Percentiles rank a stretch among this genome's conserved stretches.
These are phyloP conservation scores for Crypturellus undulatus DNA, from an alignment of 2,113 vertebrate species.

Conservation along the genomic window DNA sequence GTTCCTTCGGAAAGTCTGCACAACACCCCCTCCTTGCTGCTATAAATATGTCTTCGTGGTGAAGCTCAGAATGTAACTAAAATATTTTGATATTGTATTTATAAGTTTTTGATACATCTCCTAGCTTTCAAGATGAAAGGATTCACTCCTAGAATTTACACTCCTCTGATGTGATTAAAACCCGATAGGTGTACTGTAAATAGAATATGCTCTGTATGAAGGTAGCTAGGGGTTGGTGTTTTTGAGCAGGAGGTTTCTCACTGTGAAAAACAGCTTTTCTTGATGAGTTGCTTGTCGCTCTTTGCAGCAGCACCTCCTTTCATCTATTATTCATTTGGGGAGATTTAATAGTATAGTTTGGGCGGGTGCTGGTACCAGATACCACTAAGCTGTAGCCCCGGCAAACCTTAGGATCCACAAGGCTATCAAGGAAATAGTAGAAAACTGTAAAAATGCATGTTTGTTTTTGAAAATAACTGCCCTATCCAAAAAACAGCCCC, in stretches of 20 bases:
- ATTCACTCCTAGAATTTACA: slow-evolving; percentile 59
- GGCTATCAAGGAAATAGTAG: background rate
- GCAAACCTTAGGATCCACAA: background rate
- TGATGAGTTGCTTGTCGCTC: slow-evolving; percentile 76
- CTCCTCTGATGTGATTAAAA: slow-evolving; percentile 69
- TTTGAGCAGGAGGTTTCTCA: slow-evolving; percentile 71
- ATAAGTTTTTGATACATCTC: slow-evolving; percentile 67
- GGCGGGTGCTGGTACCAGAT: slow-evolving; percentile 64
- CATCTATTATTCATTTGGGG: slow-evolving; percentile 81
- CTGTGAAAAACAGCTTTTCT: slow-evolving; percentile 74
- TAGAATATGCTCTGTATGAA: slow-evolving; percentile 58
- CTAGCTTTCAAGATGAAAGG: slow-evolving; percentile 75
- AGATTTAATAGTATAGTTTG: slow-evolving; percentile 68
- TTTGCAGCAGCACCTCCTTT: slow-evolving; percentile 76
- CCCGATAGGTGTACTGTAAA: slow-evolving; percentile 67
- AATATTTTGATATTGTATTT: slow-evolving; percentile 68
- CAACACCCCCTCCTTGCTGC: slow-evolving; percentile 1
- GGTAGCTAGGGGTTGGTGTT: slow-evolving; percentile 62
- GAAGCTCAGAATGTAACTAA: slow-evolving; percentile 57
- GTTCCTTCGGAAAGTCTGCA: slow-evolving; percentile 14
- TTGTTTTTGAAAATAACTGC: background rate
- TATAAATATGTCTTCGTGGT: slow-evolving; percentile 58
- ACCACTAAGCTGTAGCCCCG: slow-evolving; percentile 49
- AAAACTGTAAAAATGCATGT: background rate
- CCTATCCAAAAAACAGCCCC: background rate